A percentile compares a stretch with the other conserved stretches of the same genome.
These are phyloP conservation scores for Nyleta sp. DNA, from an alignment of 2,888 invertebrate species.

Conservation along the genomic window DNA sequence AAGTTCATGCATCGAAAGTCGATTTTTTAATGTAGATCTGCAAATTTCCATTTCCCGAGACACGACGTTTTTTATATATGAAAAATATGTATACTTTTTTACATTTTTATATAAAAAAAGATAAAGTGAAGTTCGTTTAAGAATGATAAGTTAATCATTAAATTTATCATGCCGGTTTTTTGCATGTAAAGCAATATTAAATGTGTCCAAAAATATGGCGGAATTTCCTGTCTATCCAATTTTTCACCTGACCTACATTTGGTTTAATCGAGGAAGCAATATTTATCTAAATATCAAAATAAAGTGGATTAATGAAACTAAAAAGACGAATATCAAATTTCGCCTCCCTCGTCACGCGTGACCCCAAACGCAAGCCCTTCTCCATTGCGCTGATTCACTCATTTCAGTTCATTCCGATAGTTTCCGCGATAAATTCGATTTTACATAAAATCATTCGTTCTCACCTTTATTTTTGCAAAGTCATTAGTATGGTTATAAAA, in stretches of 20 bases:
- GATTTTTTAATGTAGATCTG: too few species aligned
- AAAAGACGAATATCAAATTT: constrained; percentile 63
- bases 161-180: too few species aligned
- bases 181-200: too few species aligned
- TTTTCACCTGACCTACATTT: constrained; percentile 3
- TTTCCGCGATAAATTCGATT: constrained; percentile 11
- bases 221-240: neutral
- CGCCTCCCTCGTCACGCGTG: constrained; percentile 44
- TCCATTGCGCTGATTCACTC: constrained; percentile 1
- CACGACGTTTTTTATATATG: too few species aligned
- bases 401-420: constrained; percentile 1
- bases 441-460: constrained; percentile 1
- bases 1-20: too few species aligned
- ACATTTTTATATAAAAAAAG: too few species aligned
- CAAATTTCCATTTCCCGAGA: too few species aligned
- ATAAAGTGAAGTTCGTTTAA: too few species aligned
- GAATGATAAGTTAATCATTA: too few species aligned
- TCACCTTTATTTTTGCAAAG: constrained; percentile 1
- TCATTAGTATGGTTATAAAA: too few species aligned
- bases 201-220: too few species aligned
- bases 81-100: too few species aligned
- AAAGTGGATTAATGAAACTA: constrained; percentile 35
- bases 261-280: neutral
- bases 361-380: constrained; percentile 15
- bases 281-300: constrained; percentile 16